Conservation (phyloP, 1,140 invertebrate genomes). For the Drosophila pallidifrons region DNA sequence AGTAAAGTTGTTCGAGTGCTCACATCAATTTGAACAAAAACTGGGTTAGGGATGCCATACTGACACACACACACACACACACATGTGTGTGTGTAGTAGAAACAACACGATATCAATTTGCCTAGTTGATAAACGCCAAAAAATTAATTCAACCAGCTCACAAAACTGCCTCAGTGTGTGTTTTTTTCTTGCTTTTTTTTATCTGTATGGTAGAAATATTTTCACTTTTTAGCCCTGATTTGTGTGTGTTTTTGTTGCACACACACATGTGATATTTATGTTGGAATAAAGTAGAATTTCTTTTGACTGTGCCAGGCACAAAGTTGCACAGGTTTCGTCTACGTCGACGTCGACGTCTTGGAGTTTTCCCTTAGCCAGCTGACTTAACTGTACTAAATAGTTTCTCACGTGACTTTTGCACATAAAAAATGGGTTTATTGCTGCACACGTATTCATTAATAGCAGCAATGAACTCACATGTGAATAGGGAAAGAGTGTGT, state of each 20-base stretch:
- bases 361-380: conserved; percentile 3
- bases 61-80: conserved; percentile 8
- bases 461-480: conserved; percentile 81
- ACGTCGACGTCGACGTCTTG: conserved; percentile 12
- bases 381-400: conserved; percentile 79
- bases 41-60: conserved; percentile 70
- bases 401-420: conserved; percentile 80
- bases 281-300: conserved; percentile 75
- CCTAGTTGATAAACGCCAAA: conserved; percentile 74
- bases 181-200: conserved; percentile 13
- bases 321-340: conserved; percentile 61
- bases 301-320: conserved; percentile 76
- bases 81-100: not conserved
- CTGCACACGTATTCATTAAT: conserved; percentile 83
- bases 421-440: conserved; percentile 83
- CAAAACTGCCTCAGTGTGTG: conserved; percentile 48
- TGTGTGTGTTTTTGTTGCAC: conserved; percentile 1
- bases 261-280: conserved; percentile 55
- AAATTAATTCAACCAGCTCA: conserved; percentile 72
- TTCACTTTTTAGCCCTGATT: conserved; percentile 77
- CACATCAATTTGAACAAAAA: conserved; percentile 63
- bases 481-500: conserved; percentile 49
- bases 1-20: conserved; percentile 49
- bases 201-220: conserved; percentile 54
- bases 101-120: conserved; percentile 79